Evolutionary conservation across 2,113 vertebrate genomes (phyloP), one percentile per base, ranked within the genome.

Genomic region (Callipepla californica): DNA sequence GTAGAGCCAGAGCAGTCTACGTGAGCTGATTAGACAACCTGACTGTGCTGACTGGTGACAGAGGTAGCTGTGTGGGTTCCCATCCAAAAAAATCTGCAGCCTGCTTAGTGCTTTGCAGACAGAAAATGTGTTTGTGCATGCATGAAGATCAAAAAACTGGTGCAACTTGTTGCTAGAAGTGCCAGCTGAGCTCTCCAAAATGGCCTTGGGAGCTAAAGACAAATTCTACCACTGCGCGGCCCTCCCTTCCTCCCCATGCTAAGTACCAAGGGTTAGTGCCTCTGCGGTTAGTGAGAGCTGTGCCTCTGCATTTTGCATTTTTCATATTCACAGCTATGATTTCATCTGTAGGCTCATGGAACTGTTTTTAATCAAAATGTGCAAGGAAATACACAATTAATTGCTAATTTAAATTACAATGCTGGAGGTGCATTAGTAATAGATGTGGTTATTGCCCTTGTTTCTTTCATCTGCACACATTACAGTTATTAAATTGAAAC

Each of bases 121-220:
- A 79, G 66, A 19, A 75, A n/a, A 70, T 84, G 44, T 84, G 66
- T 75, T 87, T 25, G 3, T 65, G 58, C 65, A 59, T 80, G 77
- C 85, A 21, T 86, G 63, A 77, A 85, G 45, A 91, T 87, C 59
- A 70, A 86, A 90, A 92, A 55, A 53, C 42, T 38, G n/a, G 9
- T 87, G 80, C 67, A 85, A 22, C 45, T 78, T 90, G 18, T 78
- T 87, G 22, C 34, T 81, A 48, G 18, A 17, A 6, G 38, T 79
- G 70, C 20, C 55, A 74, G 50, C 70, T 85, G 81, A 85, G 28
- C 21, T 87, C 34, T 93, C 67, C n/a, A 69, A 47, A 91, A 36
- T 70, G 45, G 23, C n/a, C 53, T 78, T 62, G 21, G 38, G 55
- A 68, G 19, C 74, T 79, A 15, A 72, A 42, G 65, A 75, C 55